These are phyloP conservation scores for Xylocopa sonorina DNA, from an alignment of 1,140 invertebrate genomes.

Conservation along the genomic window DNA sequence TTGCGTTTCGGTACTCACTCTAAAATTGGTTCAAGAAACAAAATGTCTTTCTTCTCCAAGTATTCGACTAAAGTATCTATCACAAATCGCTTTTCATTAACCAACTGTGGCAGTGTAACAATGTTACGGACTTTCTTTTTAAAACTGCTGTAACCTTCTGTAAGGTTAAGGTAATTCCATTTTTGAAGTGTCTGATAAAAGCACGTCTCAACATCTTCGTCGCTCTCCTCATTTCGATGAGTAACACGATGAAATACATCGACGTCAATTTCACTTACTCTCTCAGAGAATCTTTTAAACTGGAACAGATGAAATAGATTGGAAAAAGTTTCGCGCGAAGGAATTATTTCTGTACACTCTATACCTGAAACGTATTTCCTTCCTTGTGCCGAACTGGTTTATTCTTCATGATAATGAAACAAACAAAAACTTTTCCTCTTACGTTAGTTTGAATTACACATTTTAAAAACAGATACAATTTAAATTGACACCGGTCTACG, in stretches of 20 bases:
- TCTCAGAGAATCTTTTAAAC: constrained; percentile 93
- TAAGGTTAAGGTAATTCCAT: constrained; percentile 93
- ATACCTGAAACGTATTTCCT: constrained; percentile 91
- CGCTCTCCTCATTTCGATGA: constrained; percentile 86
- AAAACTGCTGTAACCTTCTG: constrained; percentile 90
- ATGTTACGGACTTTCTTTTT: constrained; percentile 87
- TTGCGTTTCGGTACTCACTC: constrained; percentile 89
- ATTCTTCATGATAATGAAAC: constrained; percentile 84
- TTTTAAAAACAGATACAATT: neutral
- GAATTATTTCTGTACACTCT: neutral
- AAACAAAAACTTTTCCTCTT: neutral
- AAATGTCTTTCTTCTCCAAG: constrained; percentile 86
- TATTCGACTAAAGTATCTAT: constrained; percentile 87
- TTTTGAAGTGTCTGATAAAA: constrained; percentile 92
- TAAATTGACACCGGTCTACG: neutral
- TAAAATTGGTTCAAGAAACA: constrained; percentile 90
- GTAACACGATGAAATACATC: constrained; percentile 89
- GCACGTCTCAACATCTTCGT: constrained; percentile 87
- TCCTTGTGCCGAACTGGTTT: constrained; percentile 90
- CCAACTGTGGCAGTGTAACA: constrained; percentile 89
- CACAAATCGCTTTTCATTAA: constrained; percentile 90
- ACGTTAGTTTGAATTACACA: neutral
- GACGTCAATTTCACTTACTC: constrained; percentile 91
- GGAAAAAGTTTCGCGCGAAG: constrained; percentile 15
- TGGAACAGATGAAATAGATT: constrained; percentile 78